These are phyloP conservation scores for Hesperophylax magnus DNA, from an alignment of 1,140 invertebrate genomes.

Conservation along the genomic window DNA sequence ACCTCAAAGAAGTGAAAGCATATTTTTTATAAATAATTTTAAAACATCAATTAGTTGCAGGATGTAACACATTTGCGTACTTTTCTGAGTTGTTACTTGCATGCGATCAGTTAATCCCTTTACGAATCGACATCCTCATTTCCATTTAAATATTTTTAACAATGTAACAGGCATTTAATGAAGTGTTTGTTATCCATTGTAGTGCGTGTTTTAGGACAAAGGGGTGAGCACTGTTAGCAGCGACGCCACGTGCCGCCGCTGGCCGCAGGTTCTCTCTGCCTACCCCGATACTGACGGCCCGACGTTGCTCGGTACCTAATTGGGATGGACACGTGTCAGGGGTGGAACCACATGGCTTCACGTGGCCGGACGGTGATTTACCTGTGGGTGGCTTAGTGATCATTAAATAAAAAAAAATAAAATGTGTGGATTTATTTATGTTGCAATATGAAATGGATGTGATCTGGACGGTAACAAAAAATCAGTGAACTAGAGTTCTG, in stretches of 20 bases:
- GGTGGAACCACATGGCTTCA: background rate
- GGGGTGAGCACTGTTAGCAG: too few species aligned
- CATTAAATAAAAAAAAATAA: background rate
- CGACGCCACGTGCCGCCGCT: background rate
- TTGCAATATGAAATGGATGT: too few species aligned
- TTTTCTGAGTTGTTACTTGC: background rate
- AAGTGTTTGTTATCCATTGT: conserved; percentile 1
- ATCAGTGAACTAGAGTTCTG: too few species aligned
- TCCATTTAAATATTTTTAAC: background rate
- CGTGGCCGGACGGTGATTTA: background rate
- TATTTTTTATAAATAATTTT: too few species aligned
- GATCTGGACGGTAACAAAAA: too few species aligned
- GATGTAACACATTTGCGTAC: background rate
- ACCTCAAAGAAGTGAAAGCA: too few species aligned
- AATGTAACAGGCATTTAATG: conserved; percentile 26
- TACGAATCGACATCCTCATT: background rate
- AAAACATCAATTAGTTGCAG: too few species aligned
- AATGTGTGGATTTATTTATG: too few species aligned
- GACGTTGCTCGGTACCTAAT: too few species aligned
- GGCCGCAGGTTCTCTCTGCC: background rate
- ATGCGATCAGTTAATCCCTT: background rate
- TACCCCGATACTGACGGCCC: too few species aligned
- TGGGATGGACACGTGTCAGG: background rate
- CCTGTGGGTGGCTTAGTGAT: background rate
- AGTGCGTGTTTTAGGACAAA: too few species aligned